These are phyloP conservation scores for Pluvianellus socialis DNA, from an alignment of 2,113 vertebrate species.

Conservation along the genomic window DNA sequence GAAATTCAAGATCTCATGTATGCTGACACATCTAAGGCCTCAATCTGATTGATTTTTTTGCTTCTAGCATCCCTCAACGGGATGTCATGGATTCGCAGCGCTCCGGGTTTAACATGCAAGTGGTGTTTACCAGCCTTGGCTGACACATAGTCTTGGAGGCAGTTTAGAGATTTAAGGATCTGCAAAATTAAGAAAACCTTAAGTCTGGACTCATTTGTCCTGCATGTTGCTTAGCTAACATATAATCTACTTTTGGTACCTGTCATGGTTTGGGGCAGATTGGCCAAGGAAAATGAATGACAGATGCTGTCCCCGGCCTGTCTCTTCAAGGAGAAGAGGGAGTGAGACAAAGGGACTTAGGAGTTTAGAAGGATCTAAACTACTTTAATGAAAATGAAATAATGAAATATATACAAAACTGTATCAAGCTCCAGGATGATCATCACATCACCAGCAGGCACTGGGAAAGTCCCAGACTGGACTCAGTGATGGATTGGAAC, in stretches of 20 bases:
- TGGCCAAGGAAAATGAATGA: no score
- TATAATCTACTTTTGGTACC: neutral
- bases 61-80: neutral
- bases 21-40: neutral
- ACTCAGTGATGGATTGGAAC: no score
- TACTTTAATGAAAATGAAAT: no score
- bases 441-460: no score
- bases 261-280: no score
- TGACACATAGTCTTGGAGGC: neutral
- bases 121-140: neutral
- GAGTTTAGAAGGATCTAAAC: no score
- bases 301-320: no score
- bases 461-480: no score
- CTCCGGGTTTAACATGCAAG: neutral
- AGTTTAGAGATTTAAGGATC: neutral
- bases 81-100: neutral
- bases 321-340: no score
- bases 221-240: neutral
- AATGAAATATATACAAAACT: no score
- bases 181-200: neutral
- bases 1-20: neutral
- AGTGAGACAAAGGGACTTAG: no score
- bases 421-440: no score
- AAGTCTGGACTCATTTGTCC: neutral
- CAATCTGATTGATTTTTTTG: neutral